Evolutionary conservation across 2,113 vertebrate species (phyloP).

Genomic region (Corythornis vintsioides): DNA sequence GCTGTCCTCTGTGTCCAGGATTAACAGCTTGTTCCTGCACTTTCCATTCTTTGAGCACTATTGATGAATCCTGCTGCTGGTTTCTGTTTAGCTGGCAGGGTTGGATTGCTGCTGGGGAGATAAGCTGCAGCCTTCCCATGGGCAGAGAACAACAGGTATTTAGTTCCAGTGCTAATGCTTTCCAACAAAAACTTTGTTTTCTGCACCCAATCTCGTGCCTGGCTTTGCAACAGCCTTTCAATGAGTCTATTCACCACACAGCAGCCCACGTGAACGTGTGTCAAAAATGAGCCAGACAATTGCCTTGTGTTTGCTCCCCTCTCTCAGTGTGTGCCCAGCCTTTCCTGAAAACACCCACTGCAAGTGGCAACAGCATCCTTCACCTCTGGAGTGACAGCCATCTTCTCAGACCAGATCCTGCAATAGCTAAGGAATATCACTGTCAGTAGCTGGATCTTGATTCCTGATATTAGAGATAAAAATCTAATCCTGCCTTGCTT

Average conservation of each 20-base stretch:
- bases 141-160: slow-evolving; percentile 39
- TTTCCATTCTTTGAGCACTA: background rate
- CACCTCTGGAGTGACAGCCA: background rate
- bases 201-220: background rate
- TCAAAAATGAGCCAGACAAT: slow-evolving; percentile 3
- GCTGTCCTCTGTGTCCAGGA: background rate
- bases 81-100: background rate
- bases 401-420: background rate
- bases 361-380: background rate
- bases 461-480: background rate
- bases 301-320: slow-evolving; percentile 15
- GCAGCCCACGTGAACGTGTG: background rate
- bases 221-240: background rate
- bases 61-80: background rate
- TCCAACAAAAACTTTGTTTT: slow-evolving; percentile 43
- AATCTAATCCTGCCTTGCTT: background rate
- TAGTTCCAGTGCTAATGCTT: slow-evolving; percentile 8
- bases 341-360: background rate
- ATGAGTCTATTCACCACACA: background rate
- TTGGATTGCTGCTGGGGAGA: background rate
- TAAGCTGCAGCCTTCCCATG: slow-evolving; percentile 10
- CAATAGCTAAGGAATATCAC: background rate
- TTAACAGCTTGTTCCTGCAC: background rate
- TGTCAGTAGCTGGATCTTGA: background rate
- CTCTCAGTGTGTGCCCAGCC: background rate